Percentiles rank a stretch among this genome's conserved stretches.
phyloP scores from a whole-genome alignment of 2,888 invertebrate genomes.

The Bombylius discolor region DNA sequence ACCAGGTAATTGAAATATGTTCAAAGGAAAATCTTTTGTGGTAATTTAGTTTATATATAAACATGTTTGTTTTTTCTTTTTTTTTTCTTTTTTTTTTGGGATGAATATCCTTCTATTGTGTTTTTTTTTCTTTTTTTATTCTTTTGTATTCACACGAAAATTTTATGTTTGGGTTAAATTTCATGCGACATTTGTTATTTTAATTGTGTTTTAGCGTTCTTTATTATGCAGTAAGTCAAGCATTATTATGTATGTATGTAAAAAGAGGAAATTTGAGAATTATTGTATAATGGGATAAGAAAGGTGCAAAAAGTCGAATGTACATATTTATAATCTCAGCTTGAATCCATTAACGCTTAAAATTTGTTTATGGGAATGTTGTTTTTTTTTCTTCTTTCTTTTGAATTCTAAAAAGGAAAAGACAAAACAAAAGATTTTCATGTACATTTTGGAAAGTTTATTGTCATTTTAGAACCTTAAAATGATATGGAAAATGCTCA shows the following conservation, averaged over 20 bases:
- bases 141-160: not conserved
- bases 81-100: not conserved
- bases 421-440: too few relatives aligned
- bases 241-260: not conserved
- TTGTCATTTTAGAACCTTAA: too few relatives aligned
- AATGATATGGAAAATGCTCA: too few relatives aligned
- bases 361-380: too few relatives aligned
- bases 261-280: not conserved
- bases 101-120: conserved; percentile 1
- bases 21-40: not conserved
- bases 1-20: not conserved
- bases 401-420: too few relatives aligned
- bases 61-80: not conserved
- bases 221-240: not conserved
- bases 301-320: too few relatives aligned
- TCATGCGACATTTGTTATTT: conserved; percentile 13
- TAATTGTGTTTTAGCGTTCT: conserved; percentile 10
- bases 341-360: too few relatives aligned
- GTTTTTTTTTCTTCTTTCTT: too few relatives aligned
- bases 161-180: conserved; percentile 10
- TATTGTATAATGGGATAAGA: not conserved
- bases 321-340: too few relatives aligned
- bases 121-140: not conserved
- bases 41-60: conserved; percentile 5
- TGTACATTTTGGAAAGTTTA: too few relatives aligned